Conservation (phyloP, 2,888 invertebrate genomes). For the Drosophila heteroneura region DNA sequence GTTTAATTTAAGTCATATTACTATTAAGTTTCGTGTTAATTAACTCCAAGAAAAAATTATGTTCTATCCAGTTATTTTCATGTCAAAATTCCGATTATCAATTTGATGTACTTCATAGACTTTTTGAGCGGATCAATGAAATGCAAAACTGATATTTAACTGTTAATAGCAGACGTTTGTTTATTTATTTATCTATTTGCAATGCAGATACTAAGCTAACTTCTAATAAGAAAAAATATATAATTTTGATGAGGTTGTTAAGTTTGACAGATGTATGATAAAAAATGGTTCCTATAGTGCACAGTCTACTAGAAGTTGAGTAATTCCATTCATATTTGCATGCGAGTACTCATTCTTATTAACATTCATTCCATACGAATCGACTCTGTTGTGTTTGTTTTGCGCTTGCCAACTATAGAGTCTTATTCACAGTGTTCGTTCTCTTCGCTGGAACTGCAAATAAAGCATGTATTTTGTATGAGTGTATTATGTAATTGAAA, state of each 20-base stretch:
- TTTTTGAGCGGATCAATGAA: background rate
- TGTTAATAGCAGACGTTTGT: background rate
- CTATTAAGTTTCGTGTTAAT: background rate
- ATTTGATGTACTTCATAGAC: background rate
- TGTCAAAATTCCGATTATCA: background rate
- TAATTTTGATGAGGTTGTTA: background rate
- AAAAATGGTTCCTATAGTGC: background rate
- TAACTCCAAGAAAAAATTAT: background rate
- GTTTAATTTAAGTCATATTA: background rate
- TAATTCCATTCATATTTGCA: background rate
- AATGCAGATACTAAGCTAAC: background rate
- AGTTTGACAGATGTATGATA: background rate
- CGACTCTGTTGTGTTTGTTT: background rate
- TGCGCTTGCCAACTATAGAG: background rate
- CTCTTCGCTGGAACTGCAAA: background rate
- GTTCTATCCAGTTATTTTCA: background rate
- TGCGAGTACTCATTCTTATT: background rate
- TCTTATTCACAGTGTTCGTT: background rate
- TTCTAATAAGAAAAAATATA: background rate
- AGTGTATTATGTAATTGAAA: background rate
- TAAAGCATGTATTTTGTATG: background rate
- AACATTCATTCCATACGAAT: background rate
- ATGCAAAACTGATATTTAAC: background rate
- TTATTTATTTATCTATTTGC: background rate
- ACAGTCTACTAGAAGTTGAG: background rate